phyloP scores from a whole-genome alignment of 23 tunicate species.

The Clavelina lepadiformis region DNA sequence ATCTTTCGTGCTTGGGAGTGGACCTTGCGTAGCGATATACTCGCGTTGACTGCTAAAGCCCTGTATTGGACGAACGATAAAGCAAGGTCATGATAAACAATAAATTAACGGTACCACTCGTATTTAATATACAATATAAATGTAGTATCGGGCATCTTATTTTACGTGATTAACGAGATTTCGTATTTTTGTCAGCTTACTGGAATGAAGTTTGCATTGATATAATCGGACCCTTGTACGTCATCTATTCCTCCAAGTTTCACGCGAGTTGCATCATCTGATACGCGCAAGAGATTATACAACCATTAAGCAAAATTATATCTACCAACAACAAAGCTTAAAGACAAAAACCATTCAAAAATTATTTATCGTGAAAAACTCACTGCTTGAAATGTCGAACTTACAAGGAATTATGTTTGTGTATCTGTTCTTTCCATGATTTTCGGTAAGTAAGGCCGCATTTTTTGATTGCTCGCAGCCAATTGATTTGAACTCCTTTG shows the following conservation, averaged over 20 bases:
- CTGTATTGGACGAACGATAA: conserved; percentile 12
- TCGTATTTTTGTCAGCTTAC: too few species aligned
- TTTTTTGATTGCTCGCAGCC: conserved; percentile 78
- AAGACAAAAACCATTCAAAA: not conserved
- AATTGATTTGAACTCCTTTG: conserved; percentile 69
- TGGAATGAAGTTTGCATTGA: too few species aligned
- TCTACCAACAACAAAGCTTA: not conserved
- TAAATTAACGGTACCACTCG: too few species aligned
- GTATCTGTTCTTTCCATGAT: conserved; percentile 91
- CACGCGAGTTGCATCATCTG: not conserved
- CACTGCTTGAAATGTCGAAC: not conserved
- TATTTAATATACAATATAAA: too few species aligned
- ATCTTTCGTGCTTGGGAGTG: conserved; percentile 91
- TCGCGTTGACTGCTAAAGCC: conserved; percentile 61
- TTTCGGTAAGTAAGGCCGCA: conserved; percentile 62
- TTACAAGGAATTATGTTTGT: conserved; percentile 92
- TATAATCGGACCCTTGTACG: too few species aligned
- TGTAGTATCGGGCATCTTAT: too few species aligned
- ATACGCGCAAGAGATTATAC: not conserved
- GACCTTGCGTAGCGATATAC: conserved; percentile 96
- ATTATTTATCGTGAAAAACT: not conserved
- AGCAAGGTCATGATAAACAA: too few species aligned
- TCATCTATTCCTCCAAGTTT: too few species aligned
- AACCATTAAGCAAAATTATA: not conserved
- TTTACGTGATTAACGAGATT: too few species aligned